Evolutionary conservation across 2,888 invertebrate genomes (phyloP).

Genomic region (Agonopterix subpropinquella): DNA sequence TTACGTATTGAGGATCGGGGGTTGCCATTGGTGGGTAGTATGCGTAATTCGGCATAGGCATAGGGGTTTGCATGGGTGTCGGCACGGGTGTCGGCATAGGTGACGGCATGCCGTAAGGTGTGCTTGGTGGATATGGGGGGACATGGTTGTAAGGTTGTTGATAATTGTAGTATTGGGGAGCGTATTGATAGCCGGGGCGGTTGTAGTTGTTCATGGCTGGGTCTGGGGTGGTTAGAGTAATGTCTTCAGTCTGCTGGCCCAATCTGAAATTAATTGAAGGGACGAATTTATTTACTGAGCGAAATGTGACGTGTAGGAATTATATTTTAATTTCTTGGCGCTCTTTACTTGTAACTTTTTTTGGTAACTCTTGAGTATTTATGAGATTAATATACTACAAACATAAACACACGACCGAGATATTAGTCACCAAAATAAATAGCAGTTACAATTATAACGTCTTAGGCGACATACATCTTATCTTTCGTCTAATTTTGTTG

Average conservation of each 20-base stretch:
- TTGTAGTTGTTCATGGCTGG: slow-evolving; percentile 59
- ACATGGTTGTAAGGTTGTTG: slow-evolving; percentile 39
- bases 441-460: no score
- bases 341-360: no score
- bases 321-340: no score
- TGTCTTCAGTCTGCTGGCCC: slow-evolving; percentile 60
- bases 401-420: no score
- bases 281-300: no score
- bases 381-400: no score
- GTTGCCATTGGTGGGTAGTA: slow-evolving; percentile 30
- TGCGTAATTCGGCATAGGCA: slow-evolving; percentile 35
- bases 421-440: no score
- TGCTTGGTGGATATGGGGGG: slow-evolving; percentile 45
- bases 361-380: no score
- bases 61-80: slow-evolving; percentile 23
- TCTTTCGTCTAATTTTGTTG: no score
- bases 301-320: no score
- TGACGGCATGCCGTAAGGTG: slow-evolving; percentile 41
- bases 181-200: slow-evolving; percentile 46
- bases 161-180: slow-evolving; percentile 44
- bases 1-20: slow-evolving; percentile 33
- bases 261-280: slow-evolving; percentile 40
- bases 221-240: slow-evolving; percentile 41
- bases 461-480: no score
- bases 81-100: slow-evolving; percentile 28